Percentiles rank a stretch among this genome's conserved stretches.
phyloP scores from a whole-genome alignment of 1,140 invertebrate genomes.

The Drosophila equinoxialis region DNA sequence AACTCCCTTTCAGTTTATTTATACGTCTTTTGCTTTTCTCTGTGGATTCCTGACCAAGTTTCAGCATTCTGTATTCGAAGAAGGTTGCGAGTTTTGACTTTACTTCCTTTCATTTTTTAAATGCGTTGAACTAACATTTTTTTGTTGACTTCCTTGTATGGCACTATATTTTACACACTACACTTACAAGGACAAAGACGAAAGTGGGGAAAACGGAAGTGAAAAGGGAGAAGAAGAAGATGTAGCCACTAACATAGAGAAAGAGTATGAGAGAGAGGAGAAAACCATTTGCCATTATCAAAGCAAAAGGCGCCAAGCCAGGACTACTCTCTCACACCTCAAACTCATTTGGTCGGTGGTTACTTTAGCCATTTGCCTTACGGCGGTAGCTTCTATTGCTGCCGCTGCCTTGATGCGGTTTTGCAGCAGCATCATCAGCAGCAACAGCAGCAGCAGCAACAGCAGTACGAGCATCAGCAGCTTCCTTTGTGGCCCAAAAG shows the following conservation, averaged over 20 bases:
- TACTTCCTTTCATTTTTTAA: conserved; percentile 2
- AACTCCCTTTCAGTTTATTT: background rate
- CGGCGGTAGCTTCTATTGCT: conserved; percentile 49
- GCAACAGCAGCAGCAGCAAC: conserved; percentile 6
- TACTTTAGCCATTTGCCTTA: conserved; percentile 77
- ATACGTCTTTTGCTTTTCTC: too few species aligned
- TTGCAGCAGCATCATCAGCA: conserved; percentile 35
- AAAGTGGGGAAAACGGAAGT: too few species aligned
- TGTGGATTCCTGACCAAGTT: too few species aligned
- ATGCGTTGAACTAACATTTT: conserved; percentile 50
- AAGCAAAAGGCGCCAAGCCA: conserved; percentile 67
- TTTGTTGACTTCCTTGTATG: conserved; percentile 46
- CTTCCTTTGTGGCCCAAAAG: conserved; percentile 53
- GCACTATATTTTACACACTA: conserved; percentile 49
- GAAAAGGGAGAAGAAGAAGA: background rate
- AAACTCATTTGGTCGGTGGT: conserved; percentile 72
- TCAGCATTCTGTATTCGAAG: too few species aligned
- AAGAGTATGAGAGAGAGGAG: conserved; percentile 45
- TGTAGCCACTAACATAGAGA: background rate
- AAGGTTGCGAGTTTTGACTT: background rate
- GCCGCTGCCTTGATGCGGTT: conserved; percentile 29
- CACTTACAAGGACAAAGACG: conserved; percentile 15
- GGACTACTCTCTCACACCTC: conserved; percentile 55
- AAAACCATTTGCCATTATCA: conserved; percentile 72
- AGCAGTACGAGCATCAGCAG: conserved; percentile 41